phyloP scores from a whole-genome alignment of 2,797 vertebrate species.

The Ficedula albicollis region DNA sequence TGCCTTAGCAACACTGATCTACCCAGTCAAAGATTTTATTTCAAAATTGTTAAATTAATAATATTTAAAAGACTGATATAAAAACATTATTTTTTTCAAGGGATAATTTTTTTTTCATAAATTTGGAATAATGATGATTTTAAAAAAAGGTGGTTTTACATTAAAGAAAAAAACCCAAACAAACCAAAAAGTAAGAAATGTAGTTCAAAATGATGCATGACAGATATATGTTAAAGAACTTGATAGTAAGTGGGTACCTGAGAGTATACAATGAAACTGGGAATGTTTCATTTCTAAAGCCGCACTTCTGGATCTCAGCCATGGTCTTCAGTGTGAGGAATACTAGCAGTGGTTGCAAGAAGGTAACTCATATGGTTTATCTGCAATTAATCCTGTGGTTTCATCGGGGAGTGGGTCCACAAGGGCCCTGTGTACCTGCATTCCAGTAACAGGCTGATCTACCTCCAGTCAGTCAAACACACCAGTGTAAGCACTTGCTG shows the following conservation, averaged over 20 bases:
- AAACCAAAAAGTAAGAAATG: background rate
- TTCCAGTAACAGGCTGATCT: background rate
- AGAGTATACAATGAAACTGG: background rate
- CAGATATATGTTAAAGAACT: background rate
- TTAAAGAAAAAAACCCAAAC: background rate
- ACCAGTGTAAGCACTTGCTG: background rate
- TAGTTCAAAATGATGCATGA: background rate
- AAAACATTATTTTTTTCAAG: background rate
- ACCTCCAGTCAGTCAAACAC: background rate
- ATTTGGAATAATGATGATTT: background rate
- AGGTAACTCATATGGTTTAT: background rate
- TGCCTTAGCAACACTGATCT: background rate
- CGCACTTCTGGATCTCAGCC: background rate
- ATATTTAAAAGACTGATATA: background rate
- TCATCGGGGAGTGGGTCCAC: background rate
- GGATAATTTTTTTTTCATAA: background rate
- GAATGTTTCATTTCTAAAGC: background rate
- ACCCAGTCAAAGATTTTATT: background rate
- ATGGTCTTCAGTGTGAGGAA: background rate
- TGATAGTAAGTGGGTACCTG: background rate
- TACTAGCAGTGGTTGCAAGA: background rate
- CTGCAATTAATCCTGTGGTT: background rate
- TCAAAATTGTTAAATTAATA: background rate
- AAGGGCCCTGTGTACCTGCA: accelerated
- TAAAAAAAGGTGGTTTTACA: background rate